Evolutionary conservation across 2,113 vertebrate species (phyloP).

Genomic region (Ptilonorhynchus violaceus): DNA sequence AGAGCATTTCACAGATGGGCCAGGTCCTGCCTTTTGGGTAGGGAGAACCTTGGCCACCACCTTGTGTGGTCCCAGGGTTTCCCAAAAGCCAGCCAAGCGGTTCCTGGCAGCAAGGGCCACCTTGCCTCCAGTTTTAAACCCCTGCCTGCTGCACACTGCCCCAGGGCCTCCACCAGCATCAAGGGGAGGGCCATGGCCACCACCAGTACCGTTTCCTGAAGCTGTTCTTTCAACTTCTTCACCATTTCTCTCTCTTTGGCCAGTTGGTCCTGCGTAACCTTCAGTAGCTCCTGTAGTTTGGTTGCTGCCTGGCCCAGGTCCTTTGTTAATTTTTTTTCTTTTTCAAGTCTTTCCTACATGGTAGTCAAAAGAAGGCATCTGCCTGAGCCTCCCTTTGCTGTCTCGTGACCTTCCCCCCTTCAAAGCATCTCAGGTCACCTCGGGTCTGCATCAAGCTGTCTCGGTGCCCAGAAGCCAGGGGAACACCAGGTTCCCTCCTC

Average conservation of each 20-base stretch:
- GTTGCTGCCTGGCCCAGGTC: conserved; percentile 86
- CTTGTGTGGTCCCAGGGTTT: accelerated
- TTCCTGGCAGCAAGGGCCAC: background rate
- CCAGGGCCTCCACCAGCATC: accelerated
- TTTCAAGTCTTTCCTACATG: conserved; percentile 86
- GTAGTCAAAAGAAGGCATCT: background rate
- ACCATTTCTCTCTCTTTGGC: conserved; percentile 84
- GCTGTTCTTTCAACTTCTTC: conserved; percentile 81
- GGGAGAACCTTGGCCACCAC: background rate
- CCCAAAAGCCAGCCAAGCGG: background rate
- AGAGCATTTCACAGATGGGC: background rate
- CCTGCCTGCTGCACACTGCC: background rate
- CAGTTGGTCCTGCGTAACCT: conserved; percentile 86
- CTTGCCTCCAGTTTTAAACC: background rate
- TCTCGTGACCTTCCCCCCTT: background rate
- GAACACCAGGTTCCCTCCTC: background rate
- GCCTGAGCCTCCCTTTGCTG: background rate
- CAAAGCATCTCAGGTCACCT: background rate
- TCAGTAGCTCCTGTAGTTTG: conserved; percentile 91
- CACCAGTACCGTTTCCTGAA: conserved; percentile 75
- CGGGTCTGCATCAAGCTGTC: accelerated
- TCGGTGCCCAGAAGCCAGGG: background rate
- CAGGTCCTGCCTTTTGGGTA: background rate
- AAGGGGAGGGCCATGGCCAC: background rate
- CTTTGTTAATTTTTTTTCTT: conserved; percentile 90